Conservation (phyloP, 2,113 vertebrate genomes). For the Ictidomys tridecemlineatus region DNA sequence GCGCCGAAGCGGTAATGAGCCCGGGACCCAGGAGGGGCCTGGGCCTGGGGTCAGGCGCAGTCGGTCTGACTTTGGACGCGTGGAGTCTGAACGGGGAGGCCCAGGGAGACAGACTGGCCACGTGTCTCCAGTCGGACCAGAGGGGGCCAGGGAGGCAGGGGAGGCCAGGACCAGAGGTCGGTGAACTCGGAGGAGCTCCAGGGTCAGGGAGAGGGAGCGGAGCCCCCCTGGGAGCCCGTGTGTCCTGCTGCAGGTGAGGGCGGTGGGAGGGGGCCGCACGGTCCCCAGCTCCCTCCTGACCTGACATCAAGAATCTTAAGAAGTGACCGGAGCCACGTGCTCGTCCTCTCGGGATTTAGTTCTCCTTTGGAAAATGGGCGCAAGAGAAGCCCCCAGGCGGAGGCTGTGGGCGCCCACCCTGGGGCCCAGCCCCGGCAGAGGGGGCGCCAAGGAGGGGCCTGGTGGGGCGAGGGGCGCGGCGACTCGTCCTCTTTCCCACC, state of each 20-base stretch:
- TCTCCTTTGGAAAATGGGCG: not conserved
- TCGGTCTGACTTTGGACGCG: not conserved
- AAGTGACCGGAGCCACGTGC: not conserved
- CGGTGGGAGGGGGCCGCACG: not conserved
- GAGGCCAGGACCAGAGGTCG: not conserved
- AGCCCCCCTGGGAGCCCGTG: no score
- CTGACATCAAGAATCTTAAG: not conserved
- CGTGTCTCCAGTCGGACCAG: not conserved
- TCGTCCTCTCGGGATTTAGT: not conserved
- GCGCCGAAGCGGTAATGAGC: not conserved
- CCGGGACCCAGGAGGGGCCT: not conserved
- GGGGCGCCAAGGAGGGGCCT: fast-evolving
- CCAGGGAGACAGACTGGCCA: fast-evolving
- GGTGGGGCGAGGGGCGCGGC: no score
- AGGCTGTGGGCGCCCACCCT: not conserved
- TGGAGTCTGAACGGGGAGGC: not conserved
- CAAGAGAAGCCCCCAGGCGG: not conserved
- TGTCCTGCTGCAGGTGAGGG: no score
- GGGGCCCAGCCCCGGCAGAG: fast-evolving
- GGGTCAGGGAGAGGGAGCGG: not conserved
- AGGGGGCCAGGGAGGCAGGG: no score
- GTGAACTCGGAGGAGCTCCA: not conserved
- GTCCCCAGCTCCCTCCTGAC: not conserved
- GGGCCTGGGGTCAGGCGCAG: not conserved
- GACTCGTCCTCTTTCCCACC: not conserved